Evolutionary conservation across 2,113 vertebrate genomes (phyloP), one percentile per base, ranked within the genome.

Genomic region (Mystacornis crossleyi): DNA sequence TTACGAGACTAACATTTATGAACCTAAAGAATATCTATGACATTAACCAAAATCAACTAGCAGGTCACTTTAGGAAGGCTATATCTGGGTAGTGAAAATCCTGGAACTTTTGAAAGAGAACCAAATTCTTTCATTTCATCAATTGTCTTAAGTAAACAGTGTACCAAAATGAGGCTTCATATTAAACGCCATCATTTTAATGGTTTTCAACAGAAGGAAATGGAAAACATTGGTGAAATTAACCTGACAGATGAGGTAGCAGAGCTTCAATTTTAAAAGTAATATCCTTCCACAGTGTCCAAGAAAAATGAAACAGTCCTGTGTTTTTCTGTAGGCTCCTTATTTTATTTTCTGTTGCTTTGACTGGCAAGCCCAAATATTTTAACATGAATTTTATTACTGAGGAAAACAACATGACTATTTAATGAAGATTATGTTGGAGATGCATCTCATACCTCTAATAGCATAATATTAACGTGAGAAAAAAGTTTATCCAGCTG

Each of bases 311-410:
- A 92, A 84, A 91, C 45, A 81, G 54, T 26, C 69, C 57, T 86
- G 60, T 95, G 86, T 96, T 96, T 97, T 94, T 94, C 93, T 95
- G 78, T 83, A 95, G 87, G 74, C 74, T 96, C 55, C 70, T 93
- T 86, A 83, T 95, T 97, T 97, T 97, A 89, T 91, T 96, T 95
- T 91, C 88, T 95, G 64, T 81, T 97, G 93, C 96, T 96, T 96
- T 93, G 90, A 91, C 82, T 96, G 92, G 95, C 92, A 91, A 96
- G 40, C 57, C 87, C 75, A 95, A 95, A 90, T 96, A 95, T 95
- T 96, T 97, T 88, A 95, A 84, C 60, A 94, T 94, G 11, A 94
- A 86, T 96, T 94, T 97, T 96, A 93, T 88, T 84, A 79, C 77
- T 73, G 28, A 82, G 81, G 75, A 81, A 92, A 95, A 97, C 93